Base-by-base conservation (phyloP, 1,140 invertebrate species). In the Aporrectodea caliginosa region DNA sequence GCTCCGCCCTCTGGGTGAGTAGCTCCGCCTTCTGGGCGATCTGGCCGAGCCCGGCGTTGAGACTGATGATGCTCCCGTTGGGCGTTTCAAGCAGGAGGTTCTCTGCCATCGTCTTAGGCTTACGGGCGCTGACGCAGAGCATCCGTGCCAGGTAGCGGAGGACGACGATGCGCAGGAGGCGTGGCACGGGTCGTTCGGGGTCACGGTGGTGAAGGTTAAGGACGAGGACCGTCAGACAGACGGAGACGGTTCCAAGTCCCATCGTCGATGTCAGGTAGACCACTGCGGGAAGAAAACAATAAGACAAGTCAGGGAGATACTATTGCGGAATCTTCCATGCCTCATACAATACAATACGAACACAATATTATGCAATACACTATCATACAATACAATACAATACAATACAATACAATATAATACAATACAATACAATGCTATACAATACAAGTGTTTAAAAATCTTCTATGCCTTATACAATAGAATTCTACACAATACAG, bases 131-230 rank as follows among this genome's bases (percentile, higher is more conserved):
- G 35, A 77, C 35, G 58, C 75, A 77, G 2, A 77, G 22, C 35
- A 58, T 14, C 16, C 75, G 75, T 14, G 75, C 75, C 1, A 58
- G 29, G 35, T 6, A 68, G 16, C 16, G 22, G 75, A 77, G 43
- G 16, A 77, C 1, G 35, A 77, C 2, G n/a, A 69, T 69, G 16
- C 43, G 16, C 75, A 68, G 16, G 32, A 32, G 43, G 6, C 14
- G 27, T 14, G 75, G 75, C 27, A 77, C 75, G 2, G 35, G 35
- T 2, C n/a, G n/a, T 22, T n/a, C 16, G 1, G 75, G n/a, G 43
- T 32, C 75, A 14, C 58, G 75, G 43, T 77, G 75, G 58, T 77
- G 75, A n/a, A 77, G 16, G 75, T 77, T 77, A 35, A 77, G 75
- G n/a, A 77, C 75, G n/a, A 58, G 27, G 16, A 77, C 75, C 16